Conservation (phyloP, 2,113 vertebrate genomes). For the Pandion haliaetus region DNA sequence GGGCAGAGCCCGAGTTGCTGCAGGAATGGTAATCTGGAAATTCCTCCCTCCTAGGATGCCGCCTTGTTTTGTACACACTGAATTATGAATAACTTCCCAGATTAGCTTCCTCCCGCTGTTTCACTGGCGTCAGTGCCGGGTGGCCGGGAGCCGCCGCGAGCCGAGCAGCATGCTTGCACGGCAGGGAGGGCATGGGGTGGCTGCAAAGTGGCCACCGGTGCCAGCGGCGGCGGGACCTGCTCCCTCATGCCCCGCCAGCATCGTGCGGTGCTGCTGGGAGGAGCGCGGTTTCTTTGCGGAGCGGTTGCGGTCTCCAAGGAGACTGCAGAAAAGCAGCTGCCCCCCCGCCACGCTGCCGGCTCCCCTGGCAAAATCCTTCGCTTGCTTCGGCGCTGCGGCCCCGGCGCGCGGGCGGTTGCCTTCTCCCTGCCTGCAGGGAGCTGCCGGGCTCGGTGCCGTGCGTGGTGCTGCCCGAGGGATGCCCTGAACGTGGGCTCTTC, state of each 20-base stretch:
- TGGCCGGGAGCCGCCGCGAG: not conserved
- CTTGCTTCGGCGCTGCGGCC: not conserved
- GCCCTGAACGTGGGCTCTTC: accelerated
- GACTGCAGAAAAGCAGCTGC: not conserved
- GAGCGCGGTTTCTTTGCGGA: not conserved
- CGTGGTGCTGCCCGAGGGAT: not conserved
- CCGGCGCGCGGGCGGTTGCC: accelerated
- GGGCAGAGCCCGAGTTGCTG: not conserved
- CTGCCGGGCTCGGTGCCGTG: not conserved
- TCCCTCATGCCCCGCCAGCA: not conserved
- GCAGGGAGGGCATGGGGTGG: not conserved
- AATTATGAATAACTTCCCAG: not conserved
- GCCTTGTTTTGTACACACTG: not conserved
- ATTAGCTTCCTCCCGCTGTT: not conserved
- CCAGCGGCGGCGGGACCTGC: not conserved
- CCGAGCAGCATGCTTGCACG: not conserved
- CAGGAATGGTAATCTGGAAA: not conserved
- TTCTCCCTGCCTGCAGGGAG: not conserved
- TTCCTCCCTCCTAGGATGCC: not conserved
- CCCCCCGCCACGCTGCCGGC: not conserved
- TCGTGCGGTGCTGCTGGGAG: not conserved
- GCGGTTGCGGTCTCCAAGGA: not conserved
- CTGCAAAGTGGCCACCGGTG: not conserved
- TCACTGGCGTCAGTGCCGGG: not conserved
- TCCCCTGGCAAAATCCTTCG: not conserved